Conservation (phyloP, 2,888 invertebrate genomes). For the Pristionchus japonicus region DNA sequence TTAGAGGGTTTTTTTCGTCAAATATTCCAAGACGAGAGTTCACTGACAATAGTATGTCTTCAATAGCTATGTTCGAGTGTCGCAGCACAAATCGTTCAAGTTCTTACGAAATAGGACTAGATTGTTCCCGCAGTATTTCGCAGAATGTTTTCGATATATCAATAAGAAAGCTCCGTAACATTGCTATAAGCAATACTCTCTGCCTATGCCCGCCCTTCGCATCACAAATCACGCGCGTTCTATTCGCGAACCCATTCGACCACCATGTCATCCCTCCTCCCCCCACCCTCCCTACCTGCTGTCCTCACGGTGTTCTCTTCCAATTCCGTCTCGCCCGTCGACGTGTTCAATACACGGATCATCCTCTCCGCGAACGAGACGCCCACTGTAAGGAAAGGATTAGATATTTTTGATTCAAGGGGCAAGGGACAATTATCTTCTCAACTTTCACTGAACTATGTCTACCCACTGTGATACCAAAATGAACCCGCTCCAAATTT, state of each 20-base stretch:
- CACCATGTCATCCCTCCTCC: background rate
- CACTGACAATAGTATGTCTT: no score
- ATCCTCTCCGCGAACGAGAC: slow-evolving; percentile 10
- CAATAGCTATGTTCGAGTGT: background rate
- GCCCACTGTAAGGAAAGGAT: slow-evolving; percentile 10
- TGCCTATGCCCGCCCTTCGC: background rate
- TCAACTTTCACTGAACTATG: background rate
- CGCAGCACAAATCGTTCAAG: background rate
- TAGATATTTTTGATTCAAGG: background rate
- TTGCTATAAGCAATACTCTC: no score
- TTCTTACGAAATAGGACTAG: no score
- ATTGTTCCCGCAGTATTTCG: no score
- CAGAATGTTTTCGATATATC: no score
- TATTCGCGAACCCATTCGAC: background rate
- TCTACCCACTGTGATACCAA: background rate
- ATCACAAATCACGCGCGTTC: no score
- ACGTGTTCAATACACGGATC: background rate
- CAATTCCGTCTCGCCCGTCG: slow-evolving; percentile 2
- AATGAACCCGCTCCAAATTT: background rate
- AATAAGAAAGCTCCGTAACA: no score
- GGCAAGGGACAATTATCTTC: background rate
- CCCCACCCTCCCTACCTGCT: background rate
- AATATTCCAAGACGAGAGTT: no score
- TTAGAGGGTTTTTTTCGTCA: no score
- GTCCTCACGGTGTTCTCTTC: slow-evolving; percentile 38